Percentiles rank a stretch among this genome's conserved stretches.
phyloP scores from a whole-genome alignment of 2,888 invertebrate genomes.

The Caenorhabditis zanzibari region DNA sequence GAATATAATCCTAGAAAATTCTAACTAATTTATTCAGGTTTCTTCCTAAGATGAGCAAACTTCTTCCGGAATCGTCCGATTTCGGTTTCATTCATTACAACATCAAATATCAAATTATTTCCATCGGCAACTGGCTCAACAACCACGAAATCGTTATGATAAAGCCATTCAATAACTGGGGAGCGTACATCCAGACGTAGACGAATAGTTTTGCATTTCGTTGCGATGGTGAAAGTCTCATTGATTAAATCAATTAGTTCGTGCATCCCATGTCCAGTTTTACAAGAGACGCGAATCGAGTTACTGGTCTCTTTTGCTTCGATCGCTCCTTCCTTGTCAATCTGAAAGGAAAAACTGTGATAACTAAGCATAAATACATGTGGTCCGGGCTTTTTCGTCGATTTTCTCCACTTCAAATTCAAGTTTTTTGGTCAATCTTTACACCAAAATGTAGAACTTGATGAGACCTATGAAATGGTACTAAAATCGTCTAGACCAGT shows the following conservation, averaged over 20 bases:
- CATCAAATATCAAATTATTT: slow-evolving; percentile 74
- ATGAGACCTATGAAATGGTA: too few relatives aligned
- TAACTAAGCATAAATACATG: too few relatives aligned
- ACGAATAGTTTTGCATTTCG: slow-evolving; percentile 67
- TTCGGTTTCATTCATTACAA: slow-evolving; percentile 79
- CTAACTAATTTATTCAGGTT: slow-evolving; percentile 12
- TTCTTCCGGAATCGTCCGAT: slow-evolving; percentile 69
- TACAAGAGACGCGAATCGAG: slow-evolving; percentile 75
- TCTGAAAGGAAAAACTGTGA: slow-evolving; percentile 18
- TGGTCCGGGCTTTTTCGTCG: too few relatives aligned
- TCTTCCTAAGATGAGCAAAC: slow-evolving; percentile 55
- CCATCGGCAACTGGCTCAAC: slow-evolving; percentile 70
- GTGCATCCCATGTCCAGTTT: slow-evolving; percentile 76
- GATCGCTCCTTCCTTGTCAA: slow-evolving; percentile 54
- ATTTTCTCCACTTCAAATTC: too few relatives aligned
- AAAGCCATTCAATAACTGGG: slow-evolving; percentile 77
- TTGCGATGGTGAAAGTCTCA: slow-evolving; percentile 69
- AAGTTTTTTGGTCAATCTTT: too few relatives aligned
- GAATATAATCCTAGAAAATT: neutral
- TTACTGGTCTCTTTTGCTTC: slow-evolving; percentile 40
- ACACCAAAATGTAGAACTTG: too few relatives aligned
- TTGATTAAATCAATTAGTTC: slow-evolving; percentile 71
- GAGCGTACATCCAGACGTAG: slow-evolving; percentile 75
- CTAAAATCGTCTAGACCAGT: too few relatives aligned
- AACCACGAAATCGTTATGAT: slow-evolving; percentile 76